Evolutionary conservation across 2,797 vertebrate genomes (phyloP), one percentile per base, ranked within the genome.

Genomic region (Myotis myotis): DNA sequence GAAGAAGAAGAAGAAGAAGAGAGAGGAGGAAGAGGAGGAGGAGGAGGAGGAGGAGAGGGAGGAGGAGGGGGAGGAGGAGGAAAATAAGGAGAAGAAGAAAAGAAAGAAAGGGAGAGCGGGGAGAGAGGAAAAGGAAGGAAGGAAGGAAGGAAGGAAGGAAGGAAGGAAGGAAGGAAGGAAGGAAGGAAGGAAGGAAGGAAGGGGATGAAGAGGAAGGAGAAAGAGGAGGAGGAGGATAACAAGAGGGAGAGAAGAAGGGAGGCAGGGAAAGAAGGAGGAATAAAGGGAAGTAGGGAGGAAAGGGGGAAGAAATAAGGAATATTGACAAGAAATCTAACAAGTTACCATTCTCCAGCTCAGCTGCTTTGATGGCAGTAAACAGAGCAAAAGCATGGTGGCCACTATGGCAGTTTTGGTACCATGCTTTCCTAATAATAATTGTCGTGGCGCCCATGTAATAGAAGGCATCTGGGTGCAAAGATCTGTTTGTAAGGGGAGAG

Each of bases 121-220:
- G 28, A 19, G 36, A 36, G 36, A 16, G 30, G 12, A 7, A 3
- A 3, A 4, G 11, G 4, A 11, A 8, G 4, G 36, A 5, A 22
- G 4, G 20, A 53, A 13, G 12, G 6, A 8, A 5, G 19, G 2
- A 23, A 0, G 5, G 5, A 19, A 8, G 20, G 25, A 41, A 1
- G 8, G 23, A 19, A 53, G 6, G 51, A 22, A 53, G 7, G 51
- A 8, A 53, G 0, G 51, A 8, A 22, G 8, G 20, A 22, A 22
- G 7, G 51, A 20, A 20, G 49, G 17, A 20, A 6, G 6, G 17
- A 51, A 6, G 17, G 51, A 51, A 17, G 33, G 11, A 11, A 47
- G 0, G 5, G 12, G 9, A 11, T 30, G 2, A 25, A 4, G 5
- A 3, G 12, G 20, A 15, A 22, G 4, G 36, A 36, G 16, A 17